These are phyloP conservation scores for Phalloptychus januarius DNA, from an alignment of 2,797 vertebrate species.

Conservation along the genomic window DNA sequence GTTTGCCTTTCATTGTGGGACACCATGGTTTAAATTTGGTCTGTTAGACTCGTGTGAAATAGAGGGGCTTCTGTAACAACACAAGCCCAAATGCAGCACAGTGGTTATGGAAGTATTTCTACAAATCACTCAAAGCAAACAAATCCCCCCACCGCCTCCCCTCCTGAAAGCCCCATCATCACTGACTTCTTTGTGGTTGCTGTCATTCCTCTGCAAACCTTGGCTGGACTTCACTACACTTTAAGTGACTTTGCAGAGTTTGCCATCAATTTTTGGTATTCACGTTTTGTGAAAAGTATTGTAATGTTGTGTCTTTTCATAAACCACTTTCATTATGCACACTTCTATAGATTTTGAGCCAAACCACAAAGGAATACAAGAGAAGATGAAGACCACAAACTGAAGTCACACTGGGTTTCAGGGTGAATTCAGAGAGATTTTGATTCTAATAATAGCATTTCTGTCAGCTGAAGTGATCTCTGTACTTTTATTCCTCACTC, in stretches of 20 bases:
- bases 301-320: conserved; percentile 4
- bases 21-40: conserved; percentile 68
- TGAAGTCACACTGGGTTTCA: conserved; percentile 1
- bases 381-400: conserved; percentile 9
- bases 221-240: neutral
- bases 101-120: conserved; percentile 50
- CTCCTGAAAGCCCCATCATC: conserved; percentile 31
- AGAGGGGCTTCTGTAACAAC: conserved; percentile 62
- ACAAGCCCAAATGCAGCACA: conserved; percentile 43
- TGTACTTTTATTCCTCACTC: neutral
- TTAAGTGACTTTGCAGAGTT: neutral
- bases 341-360: conserved; percentile 11
- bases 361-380: conserved; percentile 10
- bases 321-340: neutral
- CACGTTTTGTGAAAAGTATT: neutral
- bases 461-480: neutral
- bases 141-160: conserved; percentile 42
- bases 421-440: neutral
- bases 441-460: neutral
- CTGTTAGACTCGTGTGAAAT: conserved; percentile 54
- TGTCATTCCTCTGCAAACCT: conserved; percentile 22
- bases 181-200: conserved; percentile 44
- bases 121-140: conserved; percentile 61
- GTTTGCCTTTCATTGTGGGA: conserved; percentile 71
- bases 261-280: conserved; percentile 11